Conservation (phyloP, 2,797 vertebrate species). For the Arctocebus calabarensis region DNA sequence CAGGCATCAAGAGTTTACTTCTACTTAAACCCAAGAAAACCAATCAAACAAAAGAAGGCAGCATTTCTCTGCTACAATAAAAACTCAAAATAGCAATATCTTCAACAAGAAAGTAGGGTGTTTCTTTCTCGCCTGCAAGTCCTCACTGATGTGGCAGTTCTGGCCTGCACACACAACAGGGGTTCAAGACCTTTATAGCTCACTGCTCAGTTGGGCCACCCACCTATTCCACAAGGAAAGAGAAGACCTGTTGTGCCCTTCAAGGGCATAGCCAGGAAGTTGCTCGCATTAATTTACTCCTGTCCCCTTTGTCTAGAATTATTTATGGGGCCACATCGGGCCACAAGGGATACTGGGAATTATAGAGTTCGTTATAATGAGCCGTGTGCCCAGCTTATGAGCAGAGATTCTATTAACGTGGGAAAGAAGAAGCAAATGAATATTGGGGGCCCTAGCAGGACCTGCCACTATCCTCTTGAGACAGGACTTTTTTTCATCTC, state of each 20-base stretch:
- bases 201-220: neutral
- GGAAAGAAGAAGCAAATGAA: neutral
- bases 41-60: neutral
- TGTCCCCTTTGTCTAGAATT: neutral
- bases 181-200: neutral
- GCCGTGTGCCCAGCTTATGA: neutral
- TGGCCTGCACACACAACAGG: neutral
- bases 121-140: neutral
- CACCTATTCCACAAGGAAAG: neutral
- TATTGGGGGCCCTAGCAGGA: neutral
- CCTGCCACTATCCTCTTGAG: neutral
- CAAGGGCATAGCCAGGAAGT: neutral
- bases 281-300: neutral
- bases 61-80: neutral
- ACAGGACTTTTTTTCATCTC: neutral
- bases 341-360: neutral
- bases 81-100: neutral
- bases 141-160: neutral
- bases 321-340: neutral
- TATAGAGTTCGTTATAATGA: neutral
- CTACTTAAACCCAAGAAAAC: neutral
- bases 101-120: neutral
- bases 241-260: neutral
- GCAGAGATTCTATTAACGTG: neutral
- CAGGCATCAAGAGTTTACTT: neutral